phyloP scores from a whole-genome alignment of 2,113 vertebrate genomes.

The Lynx canadensis region DNA sequence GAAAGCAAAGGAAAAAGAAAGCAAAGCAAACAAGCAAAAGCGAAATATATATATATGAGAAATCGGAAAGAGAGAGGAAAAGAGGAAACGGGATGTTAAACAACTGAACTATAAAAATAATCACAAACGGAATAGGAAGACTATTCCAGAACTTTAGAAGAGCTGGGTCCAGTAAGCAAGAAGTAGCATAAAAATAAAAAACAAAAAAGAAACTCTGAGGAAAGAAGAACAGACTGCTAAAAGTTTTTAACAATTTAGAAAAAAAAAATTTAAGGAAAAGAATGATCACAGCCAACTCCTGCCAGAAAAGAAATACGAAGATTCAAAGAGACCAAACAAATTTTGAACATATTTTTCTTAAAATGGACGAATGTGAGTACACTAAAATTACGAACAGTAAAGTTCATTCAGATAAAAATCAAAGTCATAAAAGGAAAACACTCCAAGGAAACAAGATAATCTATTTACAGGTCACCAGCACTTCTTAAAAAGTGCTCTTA shows the following conservation, averaged over 20 bases:
- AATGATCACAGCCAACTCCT: neutral
- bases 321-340: neutral
- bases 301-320: neutral
- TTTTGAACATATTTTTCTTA: slow-evolving; percentile 42
- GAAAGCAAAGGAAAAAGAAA: neutral
- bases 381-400: slow-evolving; percentile 9
- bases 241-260: neutral
- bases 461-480: neutral
- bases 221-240: neutral
- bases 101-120: neutral
- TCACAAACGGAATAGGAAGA: neutral
- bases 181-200: neutral
- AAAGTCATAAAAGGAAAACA: neutral
- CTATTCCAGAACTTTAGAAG: neutral
- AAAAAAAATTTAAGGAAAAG: slow-evolving; percentile 23
- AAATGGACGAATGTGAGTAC: neutral
- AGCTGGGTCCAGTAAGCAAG: neutral
- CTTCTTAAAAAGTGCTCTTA: neutral
- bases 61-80: neutral
- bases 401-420: neutral
- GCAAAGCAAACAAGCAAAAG: neutral
- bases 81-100: neutral
- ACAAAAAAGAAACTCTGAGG: neutral
- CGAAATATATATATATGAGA: neutral
- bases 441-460: neutral